Evolutionary conservation across 2,113 vertebrate species (phyloP).

Genomic region (Xiphophorus hellerii): DNA sequence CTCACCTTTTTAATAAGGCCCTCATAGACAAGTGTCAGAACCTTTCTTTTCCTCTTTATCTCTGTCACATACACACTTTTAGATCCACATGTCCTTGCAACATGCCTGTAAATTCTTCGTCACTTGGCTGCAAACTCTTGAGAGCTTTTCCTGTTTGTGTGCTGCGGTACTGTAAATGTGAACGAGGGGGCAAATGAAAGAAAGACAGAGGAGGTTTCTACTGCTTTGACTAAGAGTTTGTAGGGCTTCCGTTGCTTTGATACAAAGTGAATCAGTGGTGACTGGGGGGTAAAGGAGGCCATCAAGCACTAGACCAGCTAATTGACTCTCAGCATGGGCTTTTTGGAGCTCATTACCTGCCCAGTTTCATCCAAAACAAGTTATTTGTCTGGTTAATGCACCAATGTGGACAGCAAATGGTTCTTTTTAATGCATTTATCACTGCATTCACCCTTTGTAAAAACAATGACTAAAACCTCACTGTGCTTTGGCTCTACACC

Average conservation of each 20-base stretch:
- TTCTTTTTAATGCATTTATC: too few relatives aligned
- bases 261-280: constrained; percentile 75
- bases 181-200: constrained; percentile 37
- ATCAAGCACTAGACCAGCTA: constrained; percentile 55
- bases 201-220: constrained; percentile 48
- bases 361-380: constrained; percentile 5
- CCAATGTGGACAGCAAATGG: neutral
- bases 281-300: constrained; percentile 58
- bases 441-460: neutral
- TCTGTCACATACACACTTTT: constrained; percentile 44
- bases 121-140: constrained; percentile 69
- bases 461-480: neutral
- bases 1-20: constrained; percentile 85
- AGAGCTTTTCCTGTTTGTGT: constrained; percentile 56
- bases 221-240: constrained; percentile 67
- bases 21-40: constrained; percentile 74
- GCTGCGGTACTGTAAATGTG: constrained; percentile 29
- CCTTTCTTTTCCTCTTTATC: constrained; percentile 42
- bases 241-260: constrained; percentile 74
- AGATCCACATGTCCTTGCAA: constrained; percentile 54
- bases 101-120: constrained; percentile 79
- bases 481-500: neutral
- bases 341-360: constrained; percentile 16
- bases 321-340: constrained; percentile 40
- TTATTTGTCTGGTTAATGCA: constrained; percentile 14